These are phyloP conservation scores for Oligia strigilis DNA, from an alignment of 2,888 invertebrate genomes.

Conservation along the genomic window DNA sequence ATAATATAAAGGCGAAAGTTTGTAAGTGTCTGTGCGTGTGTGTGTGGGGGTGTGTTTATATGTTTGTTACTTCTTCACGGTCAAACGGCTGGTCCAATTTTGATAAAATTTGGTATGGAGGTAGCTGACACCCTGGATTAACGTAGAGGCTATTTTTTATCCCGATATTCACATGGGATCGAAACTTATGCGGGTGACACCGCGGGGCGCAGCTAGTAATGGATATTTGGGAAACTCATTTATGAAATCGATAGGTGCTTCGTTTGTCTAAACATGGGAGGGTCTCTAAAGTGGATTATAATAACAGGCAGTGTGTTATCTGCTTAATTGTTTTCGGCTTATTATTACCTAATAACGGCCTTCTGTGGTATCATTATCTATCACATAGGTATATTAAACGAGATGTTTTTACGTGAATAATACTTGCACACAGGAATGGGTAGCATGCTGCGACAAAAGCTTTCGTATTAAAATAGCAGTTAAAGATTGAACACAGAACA, in stretches of 20 bases:
- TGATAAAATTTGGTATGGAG: no score
- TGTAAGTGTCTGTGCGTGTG: no score
- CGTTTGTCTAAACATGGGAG: constrained; percentile 21
- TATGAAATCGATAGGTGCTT: constrained; percentile 34
- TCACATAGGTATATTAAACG: constrained; percentile 39
- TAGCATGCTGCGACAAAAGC: background rate
- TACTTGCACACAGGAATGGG: background rate
- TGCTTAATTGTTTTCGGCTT: constrained; percentile 46
- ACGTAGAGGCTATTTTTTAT: no score
- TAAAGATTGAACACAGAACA: background rate
- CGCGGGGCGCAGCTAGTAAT: background rate
- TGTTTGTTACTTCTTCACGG: no score
- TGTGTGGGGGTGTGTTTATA: no score
- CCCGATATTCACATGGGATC: no score
- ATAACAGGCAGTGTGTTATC: constrained; percentile 39
- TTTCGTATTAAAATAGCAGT: background rate
- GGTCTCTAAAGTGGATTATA: constrained; percentile 53
- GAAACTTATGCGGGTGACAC: no score
- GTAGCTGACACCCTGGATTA: no score
- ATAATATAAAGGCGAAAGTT: no score
- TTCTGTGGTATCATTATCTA: constrained; percentile 28
- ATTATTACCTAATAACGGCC: constrained; percentile 29
- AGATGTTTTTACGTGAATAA: background rate
- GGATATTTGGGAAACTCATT: constrained; percentile 28
- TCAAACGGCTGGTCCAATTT: no score